Evolutionary conservation across 2,797 vertebrate species (phyloP).

Genomic region (Apodemus agrarius): DNA sequence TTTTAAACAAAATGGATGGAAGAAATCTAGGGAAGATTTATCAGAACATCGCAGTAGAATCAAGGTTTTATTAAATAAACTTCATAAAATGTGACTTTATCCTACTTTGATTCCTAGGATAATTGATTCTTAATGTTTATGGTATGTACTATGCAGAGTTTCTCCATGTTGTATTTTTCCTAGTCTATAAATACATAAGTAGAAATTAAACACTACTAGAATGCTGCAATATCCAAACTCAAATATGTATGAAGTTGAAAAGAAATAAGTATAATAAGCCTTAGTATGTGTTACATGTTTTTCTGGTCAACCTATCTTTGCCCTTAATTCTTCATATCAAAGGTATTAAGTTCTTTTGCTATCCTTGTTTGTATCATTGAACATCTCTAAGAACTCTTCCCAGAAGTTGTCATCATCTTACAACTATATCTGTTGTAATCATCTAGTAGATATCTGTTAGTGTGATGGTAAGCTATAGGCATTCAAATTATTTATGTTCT

Average conservation of each 20-base stretch:
- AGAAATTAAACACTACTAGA: neutral
- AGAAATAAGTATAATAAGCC: neutral
- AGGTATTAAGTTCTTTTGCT: neutral
- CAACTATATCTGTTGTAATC: neutral
- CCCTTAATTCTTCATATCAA: neutral
- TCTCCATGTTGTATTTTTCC: neutral
- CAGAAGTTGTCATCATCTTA: neutral
- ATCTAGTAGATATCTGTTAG: accelerated
- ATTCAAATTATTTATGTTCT: neutral
- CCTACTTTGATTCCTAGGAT: neutral
- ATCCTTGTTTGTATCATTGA: neutral
- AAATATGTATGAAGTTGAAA: neutral
- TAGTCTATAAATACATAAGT: neutral
- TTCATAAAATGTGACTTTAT: neutral
- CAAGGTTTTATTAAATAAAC: neutral
- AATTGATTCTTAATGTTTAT: neutral
- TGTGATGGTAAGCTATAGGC: neutral
- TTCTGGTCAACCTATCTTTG: neutral
- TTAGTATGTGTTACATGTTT: neutral
- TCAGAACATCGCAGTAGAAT: neutral
- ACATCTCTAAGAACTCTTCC: neutral
- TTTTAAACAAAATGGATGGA: neutral
- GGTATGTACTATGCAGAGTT: neutral
- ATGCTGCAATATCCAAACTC: neutral
- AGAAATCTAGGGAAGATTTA: neutral